Conservation (phyloP, 2,888 invertebrate genomes). For the Teleiodes luculella region DNA sequence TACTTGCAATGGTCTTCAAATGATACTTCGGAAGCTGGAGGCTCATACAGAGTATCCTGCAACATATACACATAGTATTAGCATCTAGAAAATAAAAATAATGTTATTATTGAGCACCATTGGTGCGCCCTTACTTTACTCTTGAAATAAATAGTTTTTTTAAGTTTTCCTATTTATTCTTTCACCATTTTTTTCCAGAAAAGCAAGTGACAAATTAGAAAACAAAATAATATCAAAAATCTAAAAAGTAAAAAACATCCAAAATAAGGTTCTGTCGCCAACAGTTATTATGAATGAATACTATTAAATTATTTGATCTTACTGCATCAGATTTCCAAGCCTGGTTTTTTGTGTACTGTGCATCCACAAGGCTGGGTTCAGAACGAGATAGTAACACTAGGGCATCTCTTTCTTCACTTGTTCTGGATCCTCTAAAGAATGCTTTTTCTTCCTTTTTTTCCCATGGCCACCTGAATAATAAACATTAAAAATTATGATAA, state of each 20-base stretch:
- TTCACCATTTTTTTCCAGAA: no score
- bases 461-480: slow-evolving; percentile 82
- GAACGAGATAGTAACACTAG: slow-evolving; percentile 89
- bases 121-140: no score
- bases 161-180: no score
- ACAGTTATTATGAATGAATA: no score
- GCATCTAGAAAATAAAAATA: no score
- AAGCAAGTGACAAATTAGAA: no score
- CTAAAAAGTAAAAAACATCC: no score
- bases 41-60: slow-evolving; percentile 90
- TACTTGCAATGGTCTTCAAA: slow-evolving; percentile 95
- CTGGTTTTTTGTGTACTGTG: slow-evolving; percentile 98
- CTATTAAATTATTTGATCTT: slow-evolving; percentile 20
- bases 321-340: slow-evolving; percentile 97
- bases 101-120: no score
- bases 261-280: no score
- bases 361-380: slow-evolving; percentile 89
- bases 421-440: slow-evolving; percentile 97
- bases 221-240: no score
- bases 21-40: slow-evolving; percentile 91
- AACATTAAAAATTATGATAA: neutral
- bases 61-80: slow-evolving; percentile 24
- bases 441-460: slow-evolving; percentile 82
- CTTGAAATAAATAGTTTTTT: no score
- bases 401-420: slow-evolving; percentile 93